Percentiles rank a stretch among this genome's conserved stretches.
These are phyloP conservation scores for Leptinotarsa texana DNA, from an alignment of 1,140 invertebrate species.

Conservation along the genomic window DNA sequence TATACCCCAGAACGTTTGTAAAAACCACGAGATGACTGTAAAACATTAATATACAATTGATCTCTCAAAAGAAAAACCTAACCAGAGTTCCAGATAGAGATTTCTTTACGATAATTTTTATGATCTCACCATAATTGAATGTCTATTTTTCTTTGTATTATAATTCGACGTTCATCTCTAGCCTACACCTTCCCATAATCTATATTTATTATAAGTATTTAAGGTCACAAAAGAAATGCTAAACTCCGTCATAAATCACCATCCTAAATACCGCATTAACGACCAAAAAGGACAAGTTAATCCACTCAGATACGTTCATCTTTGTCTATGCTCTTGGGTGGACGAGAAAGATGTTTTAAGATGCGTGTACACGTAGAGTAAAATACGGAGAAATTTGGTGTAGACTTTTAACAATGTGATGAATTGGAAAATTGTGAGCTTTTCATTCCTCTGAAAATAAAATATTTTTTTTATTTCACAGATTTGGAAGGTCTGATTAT, in stretches of 20 bases:
- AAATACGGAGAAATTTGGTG: too few species aligned
- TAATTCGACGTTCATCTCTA: constrained; percentile 13
- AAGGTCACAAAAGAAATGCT: constrained; percentile 33
- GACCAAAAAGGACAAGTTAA: constrained; percentile 34
- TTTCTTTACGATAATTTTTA: not conserved
- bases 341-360: not conserved
- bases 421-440: too few species aligned
- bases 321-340: constrained; percentile 12
- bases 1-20: too few species aligned
- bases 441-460: too few species aligned
- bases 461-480: too few species aligned
- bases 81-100: too few species aligned
- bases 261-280: constrained; percentile 36
- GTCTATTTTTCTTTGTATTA: constrained; percentile 1
- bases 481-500: too few species aligned
- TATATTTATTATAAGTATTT: constrained; percentile 35
- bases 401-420: too few species aligned
- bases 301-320: constrained; percentile 26
- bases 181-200: constrained; percentile 27
- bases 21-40: too few species aligned
- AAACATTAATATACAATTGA: too few species aligned
- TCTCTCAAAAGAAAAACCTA: too few species aligned
- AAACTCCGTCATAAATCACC: constrained; percentile 33
- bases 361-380: too few species aligned
- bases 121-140: constrained; percentile 11